Evolutionary conservation across 2,113 vertebrate species (phyloP).

Genomic region (Corythoichthys haematopterus): DNA sequence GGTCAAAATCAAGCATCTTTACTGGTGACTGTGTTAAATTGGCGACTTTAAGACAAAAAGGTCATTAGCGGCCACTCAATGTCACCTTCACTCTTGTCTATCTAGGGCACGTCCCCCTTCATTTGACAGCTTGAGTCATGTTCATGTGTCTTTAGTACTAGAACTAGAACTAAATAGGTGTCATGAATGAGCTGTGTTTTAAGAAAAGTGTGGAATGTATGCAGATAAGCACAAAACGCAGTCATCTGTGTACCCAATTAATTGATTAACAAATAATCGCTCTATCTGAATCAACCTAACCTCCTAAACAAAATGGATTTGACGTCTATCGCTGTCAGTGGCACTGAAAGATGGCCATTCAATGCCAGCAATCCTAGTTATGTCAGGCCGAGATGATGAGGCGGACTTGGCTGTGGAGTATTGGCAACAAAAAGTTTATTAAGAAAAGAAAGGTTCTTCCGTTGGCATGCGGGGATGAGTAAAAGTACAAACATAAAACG

Average conservation of each 20-base stretch:
- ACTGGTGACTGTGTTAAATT: not conserved
- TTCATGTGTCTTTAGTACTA: not conserved
- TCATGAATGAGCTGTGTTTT: not conserved
- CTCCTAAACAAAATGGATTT: too few relatives aligned
- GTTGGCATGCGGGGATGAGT: too few relatives aligned
- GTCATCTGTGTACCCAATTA: not conserved
- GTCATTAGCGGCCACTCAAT: slow-evolving; percentile 56
- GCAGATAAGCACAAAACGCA: not conserved
- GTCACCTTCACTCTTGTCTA: slow-evolving; percentile 64
- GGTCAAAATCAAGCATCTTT: not conserved
- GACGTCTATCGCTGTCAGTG: too few relatives aligned
- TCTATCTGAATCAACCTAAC: too few relatives aligned
- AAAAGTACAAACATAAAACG: too few relatives aligned
- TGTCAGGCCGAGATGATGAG: too few relatives aligned
- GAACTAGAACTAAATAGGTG: too few relatives aligned
- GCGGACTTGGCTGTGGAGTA: too few relatives aligned
- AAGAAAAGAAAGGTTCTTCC: too few relatives aligned
- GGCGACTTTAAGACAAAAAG: slow-evolving; percentile 27
- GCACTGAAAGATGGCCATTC: too few relatives aligned
- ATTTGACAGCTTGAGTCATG: not conserved
- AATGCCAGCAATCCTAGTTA: too few relatives aligned
- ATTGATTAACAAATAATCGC: not conserved
- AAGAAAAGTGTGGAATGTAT: not conserved
- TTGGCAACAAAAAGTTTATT: too few relatives aligned
- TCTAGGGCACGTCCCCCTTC: slow-evolving; percentile 12